Conservation (phyloP, 2,113 vertebrate genomes). For the Spea bombifrons region DNA sequence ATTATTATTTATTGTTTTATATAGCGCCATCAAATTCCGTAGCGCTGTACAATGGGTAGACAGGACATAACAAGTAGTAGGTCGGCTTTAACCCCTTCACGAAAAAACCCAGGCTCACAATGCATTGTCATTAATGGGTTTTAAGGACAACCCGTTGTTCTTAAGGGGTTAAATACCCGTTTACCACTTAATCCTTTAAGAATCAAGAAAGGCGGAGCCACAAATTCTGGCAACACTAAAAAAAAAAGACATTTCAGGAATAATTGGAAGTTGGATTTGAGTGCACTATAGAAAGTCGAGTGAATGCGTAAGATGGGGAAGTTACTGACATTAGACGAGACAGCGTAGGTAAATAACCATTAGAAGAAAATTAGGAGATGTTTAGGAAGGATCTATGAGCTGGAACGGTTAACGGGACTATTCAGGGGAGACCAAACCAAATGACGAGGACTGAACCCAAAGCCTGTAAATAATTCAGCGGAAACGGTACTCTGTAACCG, state of each 20-base stretch:
- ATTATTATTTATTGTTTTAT: too few species aligned
- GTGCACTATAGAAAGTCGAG: slow-evolving; percentile 13
- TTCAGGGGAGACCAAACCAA: slow-evolving; percentile 21
- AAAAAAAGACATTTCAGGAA: slow-evolving; percentile 24
- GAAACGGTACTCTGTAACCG: background rate
- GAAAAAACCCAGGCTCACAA: too few species aligned
- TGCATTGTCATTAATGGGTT: too few species aligned
- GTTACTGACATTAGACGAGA: slow-evolving; percentile 13
- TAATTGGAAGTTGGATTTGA: slow-evolving; percentile 18
- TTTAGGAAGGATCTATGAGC: slow-evolving; percentile 41
- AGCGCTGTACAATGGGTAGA: too few species aligned
- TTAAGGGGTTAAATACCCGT: too few species aligned
- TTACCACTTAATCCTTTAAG: too few species aligned
- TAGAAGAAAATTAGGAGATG: slow-evolving; percentile 29
- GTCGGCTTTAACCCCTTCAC: too few species aligned
- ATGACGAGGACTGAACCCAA: slow-evolving; percentile 13
- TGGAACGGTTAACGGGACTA: slow-evolving; percentile 6
- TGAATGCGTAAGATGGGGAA: background rate
- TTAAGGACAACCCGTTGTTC: too few species aligned
- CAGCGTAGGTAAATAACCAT: slow-evolving; percentile 26
- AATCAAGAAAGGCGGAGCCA: too few species aligned
- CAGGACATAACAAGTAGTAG: too few species aligned
- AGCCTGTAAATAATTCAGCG: slow-evolving; percentile 13
- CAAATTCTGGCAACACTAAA: too few species aligned
- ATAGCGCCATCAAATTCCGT: too few species aligned